These are phyloP conservation scores for Sapajus apella DNA, from an alignment of 2,113 vertebrate species.

Conservation along the genomic window DNA sequence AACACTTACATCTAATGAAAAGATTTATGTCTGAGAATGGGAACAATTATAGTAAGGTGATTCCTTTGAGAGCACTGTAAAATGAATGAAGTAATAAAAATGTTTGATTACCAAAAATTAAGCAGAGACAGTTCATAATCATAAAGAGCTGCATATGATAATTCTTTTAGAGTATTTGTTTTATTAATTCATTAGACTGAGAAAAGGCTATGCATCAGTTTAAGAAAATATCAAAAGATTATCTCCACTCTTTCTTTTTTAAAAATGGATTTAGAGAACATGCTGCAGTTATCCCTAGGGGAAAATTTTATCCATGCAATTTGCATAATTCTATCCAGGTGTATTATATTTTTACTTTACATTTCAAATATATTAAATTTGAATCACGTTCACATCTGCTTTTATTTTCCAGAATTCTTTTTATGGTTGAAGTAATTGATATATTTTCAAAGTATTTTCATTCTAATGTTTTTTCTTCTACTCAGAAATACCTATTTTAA, in stretches of 20 bases:
- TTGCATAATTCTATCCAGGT: conserved; percentile 69
- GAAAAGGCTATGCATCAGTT: background rate
- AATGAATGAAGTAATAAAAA: conserved; percentile 54
- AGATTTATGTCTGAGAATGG: conserved; percentile 16
- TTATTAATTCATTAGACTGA: conserved; percentile 59
- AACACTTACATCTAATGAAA: background rate
- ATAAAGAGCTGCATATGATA: conserved; percentile 30
- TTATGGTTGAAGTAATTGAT: conserved; percentile 63
- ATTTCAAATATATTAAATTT: conserved; percentile 60
- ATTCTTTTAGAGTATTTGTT: conserved; percentile 55
- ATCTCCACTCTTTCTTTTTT: conserved; percentile 7
- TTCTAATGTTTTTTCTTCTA: conserved; percentile 54
- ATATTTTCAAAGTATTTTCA: conserved; percentile 49
- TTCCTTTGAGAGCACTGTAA: conserved; percentile 29
- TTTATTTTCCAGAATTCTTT: conserved; percentile 64
- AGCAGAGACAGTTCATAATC: background rate
- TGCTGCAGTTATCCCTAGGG: conserved; percentile 25
- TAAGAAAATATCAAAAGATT: conserved; percentile 46
- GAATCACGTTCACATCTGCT: conserved; percentile 58
- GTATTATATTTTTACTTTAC: conserved; percentile 69
- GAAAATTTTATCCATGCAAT: conserved; percentile 48
- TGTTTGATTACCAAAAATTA: conserved; percentile 54
- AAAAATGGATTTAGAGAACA: conserved; percentile 49
- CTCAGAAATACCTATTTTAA: conserved; percentile 56
- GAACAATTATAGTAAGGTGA: background rate